A percentile compares a stretch with the other conserved stretches of the same genome.
These are phyloP conservation scores for Cynocephalus volans DNA, from an alignment of 2,113 vertebrate genomes.

Conservation along the genomic window DNA sequence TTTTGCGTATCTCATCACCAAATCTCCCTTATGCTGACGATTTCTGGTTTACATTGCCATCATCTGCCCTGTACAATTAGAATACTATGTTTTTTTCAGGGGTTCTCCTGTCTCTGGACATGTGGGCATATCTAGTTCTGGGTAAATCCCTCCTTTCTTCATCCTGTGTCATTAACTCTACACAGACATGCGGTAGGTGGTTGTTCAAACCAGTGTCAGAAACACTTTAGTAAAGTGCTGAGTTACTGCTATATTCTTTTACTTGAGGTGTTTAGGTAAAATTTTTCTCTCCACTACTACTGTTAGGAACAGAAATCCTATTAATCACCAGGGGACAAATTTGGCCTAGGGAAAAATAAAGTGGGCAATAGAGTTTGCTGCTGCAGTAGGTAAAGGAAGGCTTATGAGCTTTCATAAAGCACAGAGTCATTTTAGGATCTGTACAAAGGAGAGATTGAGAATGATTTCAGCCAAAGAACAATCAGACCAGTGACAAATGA, in stretches of 20 bases:
- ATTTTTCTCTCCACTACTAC: not conserved
- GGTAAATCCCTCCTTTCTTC: not conserved
- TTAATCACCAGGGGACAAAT: not conserved
- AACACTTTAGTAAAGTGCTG: not conserved
- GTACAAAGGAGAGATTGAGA: not conserved
- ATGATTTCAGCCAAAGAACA: not conserved
- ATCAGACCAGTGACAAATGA: not conserved
- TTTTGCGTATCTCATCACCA: not conserved
- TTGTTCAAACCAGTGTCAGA: not conserved
- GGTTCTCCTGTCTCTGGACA: not conserved
- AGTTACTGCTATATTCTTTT: not conserved
- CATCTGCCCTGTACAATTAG: not conserved
- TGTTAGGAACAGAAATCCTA: not conserved
- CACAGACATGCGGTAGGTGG: not conserved
- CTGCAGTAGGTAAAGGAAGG: not conserved
- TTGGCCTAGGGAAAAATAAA: not conserved
- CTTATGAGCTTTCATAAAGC: not conserved
- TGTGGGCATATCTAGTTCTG: not conserved
- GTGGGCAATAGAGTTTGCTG: not conserved
- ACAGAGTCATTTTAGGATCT: not conserved
- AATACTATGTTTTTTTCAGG: not conserved
- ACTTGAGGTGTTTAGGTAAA: not conserved
- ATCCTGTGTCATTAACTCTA: not conserved
- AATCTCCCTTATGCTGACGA: not conserved
- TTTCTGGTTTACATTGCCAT: not conserved